Evolutionary conservation across 2,888 invertebrate species (phyloP).

Genomic region (Dicyrtoma fusca): DNA sequence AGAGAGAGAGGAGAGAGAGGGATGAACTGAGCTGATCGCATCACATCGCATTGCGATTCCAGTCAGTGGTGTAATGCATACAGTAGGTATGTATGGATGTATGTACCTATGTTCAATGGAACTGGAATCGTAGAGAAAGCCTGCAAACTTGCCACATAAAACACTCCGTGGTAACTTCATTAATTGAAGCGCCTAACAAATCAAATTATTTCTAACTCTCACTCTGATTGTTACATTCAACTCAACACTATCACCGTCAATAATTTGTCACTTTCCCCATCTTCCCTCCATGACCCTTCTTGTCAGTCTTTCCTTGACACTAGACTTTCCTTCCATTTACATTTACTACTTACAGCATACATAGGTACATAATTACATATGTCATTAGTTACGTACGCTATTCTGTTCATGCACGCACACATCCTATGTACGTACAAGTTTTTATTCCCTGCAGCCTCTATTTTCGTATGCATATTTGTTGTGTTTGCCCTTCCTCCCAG

Average conservation of each 20-base stretch:
- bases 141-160: conserved; percentile 28
- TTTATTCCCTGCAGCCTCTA: too few species aligned
- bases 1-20: too few species aligned
- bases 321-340: neutral
- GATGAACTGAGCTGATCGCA: conserved; percentile 20
- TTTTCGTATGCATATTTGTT: too few species aligned
- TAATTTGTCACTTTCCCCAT: conserved; percentile 28
- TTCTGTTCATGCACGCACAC: too few species aligned
- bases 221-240: conserved; percentile 35
- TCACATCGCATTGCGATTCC: neutral
- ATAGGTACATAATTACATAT: too few species aligned
- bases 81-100: neutral
- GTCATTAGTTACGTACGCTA: too few species aligned
- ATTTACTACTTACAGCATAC: neutral
- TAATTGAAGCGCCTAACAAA: conserved; percentile 42
- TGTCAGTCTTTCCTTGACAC: neutral
- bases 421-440: too few species aligned
- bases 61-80: neutral
- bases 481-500: too few species aligned
- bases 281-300: neutral
- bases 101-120: neutral
- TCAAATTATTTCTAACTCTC: conserved; percentile 40
- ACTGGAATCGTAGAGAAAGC: neutral
- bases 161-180: conserved; percentile 37
- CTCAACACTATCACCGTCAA: conserved; percentile 26